Percentiles rank a stretch among this genome's conserved stretches.
phyloP scores from a whole-genome alignment of 2,888 invertebrate species.

The Amphimallon solstitiale region DNA sequence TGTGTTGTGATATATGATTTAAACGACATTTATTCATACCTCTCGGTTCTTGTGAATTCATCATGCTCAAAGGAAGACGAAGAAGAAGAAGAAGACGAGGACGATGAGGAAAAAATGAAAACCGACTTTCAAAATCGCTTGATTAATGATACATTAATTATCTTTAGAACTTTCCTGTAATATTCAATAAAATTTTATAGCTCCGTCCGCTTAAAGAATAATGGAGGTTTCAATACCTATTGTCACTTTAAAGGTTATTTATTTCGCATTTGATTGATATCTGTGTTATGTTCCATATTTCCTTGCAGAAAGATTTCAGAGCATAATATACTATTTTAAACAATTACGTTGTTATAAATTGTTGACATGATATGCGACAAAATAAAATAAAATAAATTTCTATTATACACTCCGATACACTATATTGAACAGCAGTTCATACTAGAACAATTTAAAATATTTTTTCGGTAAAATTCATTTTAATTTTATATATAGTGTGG shows the following conservation, averaged over 20 bases:
- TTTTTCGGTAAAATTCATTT: too few relatives aligned
- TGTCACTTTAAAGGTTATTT: conserved; percentile 1
- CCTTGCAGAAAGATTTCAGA: not conserved
- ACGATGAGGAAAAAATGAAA: conserved; percentile 9
- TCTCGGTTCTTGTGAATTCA: conserved; percentile 31
- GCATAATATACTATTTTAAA: not conserved
- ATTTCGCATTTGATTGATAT: not conserved
- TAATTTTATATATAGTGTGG: too few relatives aligned
- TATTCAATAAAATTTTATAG: conserved; percentile 45
- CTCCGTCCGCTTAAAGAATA: not conserved
- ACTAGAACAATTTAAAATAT: too few relatives aligned
- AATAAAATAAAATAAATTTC: not conserved
- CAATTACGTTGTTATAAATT: not conserved
- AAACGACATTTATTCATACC: conserved; percentile 49
- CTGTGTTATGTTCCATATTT: not conserved
- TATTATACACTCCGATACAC: too few relatives aligned
- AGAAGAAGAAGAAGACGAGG: too few relatives aligned
- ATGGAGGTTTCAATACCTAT: conserved; percentile 11
- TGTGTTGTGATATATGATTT: conserved; percentile 49
- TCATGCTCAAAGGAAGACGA: conserved; percentile 21
- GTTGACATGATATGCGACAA: not conserved
- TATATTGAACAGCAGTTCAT: too few relatives aligned
- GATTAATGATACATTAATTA: conserved; percentile 49
- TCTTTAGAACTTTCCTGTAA: conserved; percentile 41
- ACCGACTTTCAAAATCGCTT: conserved; percentile 37